phyloP scores from a whole-genome alignment of 2,797 vertebrate genomes.

The Paguma larvata region DNA sequence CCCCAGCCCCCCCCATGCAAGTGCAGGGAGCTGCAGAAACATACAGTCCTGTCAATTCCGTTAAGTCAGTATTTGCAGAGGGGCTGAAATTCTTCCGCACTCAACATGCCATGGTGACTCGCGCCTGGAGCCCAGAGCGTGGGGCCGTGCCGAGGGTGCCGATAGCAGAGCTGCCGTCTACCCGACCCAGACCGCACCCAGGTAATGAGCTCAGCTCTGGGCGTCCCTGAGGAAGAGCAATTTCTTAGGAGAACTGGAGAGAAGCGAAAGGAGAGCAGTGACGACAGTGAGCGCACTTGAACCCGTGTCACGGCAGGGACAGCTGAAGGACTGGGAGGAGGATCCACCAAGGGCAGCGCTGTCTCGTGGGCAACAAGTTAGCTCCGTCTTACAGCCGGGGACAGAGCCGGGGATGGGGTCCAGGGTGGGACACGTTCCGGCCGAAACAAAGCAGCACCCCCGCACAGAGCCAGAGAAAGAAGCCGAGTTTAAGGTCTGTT shows the following conservation, averaged over 20 bases:
- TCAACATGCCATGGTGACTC: background rate
- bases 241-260: background rate
- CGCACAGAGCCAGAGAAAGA: background rate
- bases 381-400: background rate
- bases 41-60: background rate
- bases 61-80: slow-evolving; percentile 1
- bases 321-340: background rate
- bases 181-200: background rate
- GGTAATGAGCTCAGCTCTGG: background rate
- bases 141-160: background rate
- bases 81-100: background rate
- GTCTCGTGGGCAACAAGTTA: background rate
- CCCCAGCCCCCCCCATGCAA: background rate
- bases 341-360: background rate
- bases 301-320: background rate
- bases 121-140: background rate
- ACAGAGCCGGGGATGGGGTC: background rate
- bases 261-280: background rate
- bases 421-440: background rate
- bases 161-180: background rate
- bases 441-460: background rate
- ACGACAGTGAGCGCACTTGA: background rate
- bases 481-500: background rate
- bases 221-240: background rate
- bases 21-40: background rate